Evolutionary conservation across 2,797 vertebrate genomes (phyloP).

Genomic region (Acestrorhynchus altus): DNA sequence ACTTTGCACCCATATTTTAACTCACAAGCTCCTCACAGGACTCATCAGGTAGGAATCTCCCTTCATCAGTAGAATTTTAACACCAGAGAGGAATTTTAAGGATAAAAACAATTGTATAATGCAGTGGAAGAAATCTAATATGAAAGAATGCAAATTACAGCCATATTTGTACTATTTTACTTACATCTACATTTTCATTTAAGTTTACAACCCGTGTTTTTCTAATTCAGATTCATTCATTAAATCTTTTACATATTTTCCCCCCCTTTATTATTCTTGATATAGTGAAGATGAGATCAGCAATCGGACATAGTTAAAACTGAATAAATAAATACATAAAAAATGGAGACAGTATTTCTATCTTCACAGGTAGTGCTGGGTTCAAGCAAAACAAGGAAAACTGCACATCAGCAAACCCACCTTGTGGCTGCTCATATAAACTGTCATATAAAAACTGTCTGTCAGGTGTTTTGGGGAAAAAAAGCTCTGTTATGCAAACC

Average conservation of each 20-base stretch:
- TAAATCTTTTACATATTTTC: neutral
- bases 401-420: neutral
- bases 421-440: neutral
- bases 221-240: neutral
- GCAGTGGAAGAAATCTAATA: too few species aligned
- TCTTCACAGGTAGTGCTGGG: neutral
- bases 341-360: neutral
- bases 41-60: too few species aligned
- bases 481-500: neutral
- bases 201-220: too few species aligned
- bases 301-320: neutral
- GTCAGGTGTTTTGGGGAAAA: neutral
- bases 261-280: too few species aligned
- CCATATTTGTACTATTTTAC: neutral
- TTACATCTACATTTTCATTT: neutral
- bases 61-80: neutral
- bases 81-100: neutral
- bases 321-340: neutral
- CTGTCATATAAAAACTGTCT: neutral
- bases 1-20: too few species aligned
- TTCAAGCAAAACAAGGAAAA: slow-evolving; percentile 9
- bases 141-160: too few species aligned
- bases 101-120: neutral
- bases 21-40: too few species aligned
- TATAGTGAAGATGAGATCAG: neutral